Evolutionary conservation across 2,797 vertebrate genomes (phyloP).

Genomic region (Lerista edwardsae): DNA sequence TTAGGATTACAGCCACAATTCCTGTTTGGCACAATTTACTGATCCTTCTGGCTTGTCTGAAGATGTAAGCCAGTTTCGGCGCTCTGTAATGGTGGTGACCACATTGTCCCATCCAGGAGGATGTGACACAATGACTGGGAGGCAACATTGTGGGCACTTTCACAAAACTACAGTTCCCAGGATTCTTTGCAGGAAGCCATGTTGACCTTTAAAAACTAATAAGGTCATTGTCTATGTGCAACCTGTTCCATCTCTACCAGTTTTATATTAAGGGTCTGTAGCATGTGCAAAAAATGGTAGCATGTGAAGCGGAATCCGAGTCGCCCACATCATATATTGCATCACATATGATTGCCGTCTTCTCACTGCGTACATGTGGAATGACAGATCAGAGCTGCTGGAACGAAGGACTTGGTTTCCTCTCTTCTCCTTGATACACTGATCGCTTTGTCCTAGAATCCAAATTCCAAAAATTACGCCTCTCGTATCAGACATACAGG

Average conservation of each 20-base stretch:
- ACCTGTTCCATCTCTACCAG: background rate
- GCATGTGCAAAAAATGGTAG: background rate
- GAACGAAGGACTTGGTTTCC: background rate
- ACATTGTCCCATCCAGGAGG: background rate
- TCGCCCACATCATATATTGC: background rate
- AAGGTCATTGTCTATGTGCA: background rate
- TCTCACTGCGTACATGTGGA: background rate
- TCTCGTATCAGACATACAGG: background rate
- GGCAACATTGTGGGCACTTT: background rate
- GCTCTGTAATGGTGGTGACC: background rate
- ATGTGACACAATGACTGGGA: background rate
- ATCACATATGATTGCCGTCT: background rate
- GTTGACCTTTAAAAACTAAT: background rate
- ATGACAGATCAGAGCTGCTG: background rate
- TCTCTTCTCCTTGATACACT: background rate
- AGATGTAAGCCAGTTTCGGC: background rate
- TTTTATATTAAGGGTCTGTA: background rate
- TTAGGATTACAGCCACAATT: background rate
- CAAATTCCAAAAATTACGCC: background rate
- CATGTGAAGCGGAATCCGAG: background rate
- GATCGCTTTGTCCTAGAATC: conserved; percentile 8
- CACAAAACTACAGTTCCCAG: background rate
- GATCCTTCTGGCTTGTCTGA: background rate
- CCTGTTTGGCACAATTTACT: background rate
- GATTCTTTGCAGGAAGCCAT: background rate